phyloP scores from a whole-genome alignment of 1,140 invertebrate genomes.

The Tetramorium simillimum region DNA sequence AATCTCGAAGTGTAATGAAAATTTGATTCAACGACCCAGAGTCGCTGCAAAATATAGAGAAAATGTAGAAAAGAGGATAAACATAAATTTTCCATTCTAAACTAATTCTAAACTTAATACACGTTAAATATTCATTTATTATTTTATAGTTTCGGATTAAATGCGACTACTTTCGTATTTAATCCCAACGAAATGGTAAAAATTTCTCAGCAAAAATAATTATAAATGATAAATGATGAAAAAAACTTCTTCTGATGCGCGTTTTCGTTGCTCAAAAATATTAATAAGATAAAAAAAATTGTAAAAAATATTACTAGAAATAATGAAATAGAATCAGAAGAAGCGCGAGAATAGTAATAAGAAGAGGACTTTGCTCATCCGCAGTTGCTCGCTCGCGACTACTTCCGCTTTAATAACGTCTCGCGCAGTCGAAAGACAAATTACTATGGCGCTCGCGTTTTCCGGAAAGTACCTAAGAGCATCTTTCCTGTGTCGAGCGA shows the following conservation, averaged over 20 bases:
- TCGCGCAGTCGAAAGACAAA: constrained; percentile 48
- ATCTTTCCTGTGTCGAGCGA: constrained; percentile 48
- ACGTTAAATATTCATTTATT: not conserved
- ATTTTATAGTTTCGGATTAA: not conserved
- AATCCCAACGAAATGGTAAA: not conserved
- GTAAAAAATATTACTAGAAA: not conserved
- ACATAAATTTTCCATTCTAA: not conserved
- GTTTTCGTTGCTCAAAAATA: not conserved
- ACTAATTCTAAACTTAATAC: not conserved
- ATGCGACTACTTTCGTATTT: not conserved
- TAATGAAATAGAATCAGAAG: not conserved
- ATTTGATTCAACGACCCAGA: not conserved
- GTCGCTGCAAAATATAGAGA: not conserved
- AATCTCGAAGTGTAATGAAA: not conserved
- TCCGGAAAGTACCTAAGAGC: constrained; percentile 42
- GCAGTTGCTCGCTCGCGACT: not conserved
- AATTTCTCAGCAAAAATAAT: not conserved
- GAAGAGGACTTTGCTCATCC: not conserved
- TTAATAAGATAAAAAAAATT: not conserved
- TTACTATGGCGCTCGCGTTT: constrained; percentile 45
- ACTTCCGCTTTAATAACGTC: constrained; percentile 48
- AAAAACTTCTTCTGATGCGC: not conserved
- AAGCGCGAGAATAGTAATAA: not conserved
- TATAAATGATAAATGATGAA: not conserved
- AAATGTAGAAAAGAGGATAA: not conserved